phyloP scores from a whole-genome alignment of 2,888 invertebrate genomes.

The Villa cingulata region DNA sequence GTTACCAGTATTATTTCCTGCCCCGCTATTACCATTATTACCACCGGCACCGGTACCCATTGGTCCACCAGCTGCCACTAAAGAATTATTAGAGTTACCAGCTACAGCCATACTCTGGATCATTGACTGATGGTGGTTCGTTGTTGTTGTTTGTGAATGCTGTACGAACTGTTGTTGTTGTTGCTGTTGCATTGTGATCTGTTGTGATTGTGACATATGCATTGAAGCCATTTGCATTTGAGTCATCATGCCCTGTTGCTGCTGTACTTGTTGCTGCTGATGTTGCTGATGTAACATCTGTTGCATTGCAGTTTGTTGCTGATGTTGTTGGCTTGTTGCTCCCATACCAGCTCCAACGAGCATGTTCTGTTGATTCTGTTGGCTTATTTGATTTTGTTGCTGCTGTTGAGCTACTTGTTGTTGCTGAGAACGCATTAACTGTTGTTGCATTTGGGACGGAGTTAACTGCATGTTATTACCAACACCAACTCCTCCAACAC shows the following conservation, averaged over 20 bases:
- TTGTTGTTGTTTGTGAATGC: conserved; percentile 24
- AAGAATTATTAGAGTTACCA: conserved; percentile 8
- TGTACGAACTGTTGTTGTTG: conserved; percentile 32
- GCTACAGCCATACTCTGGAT: conserved; percentile 21
- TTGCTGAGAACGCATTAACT: conserved; percentile 37
- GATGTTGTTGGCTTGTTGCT: conserved; percentile 9
- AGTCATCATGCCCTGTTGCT: conserved; percentile 24
- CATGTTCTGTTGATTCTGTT: conserved; percentile 25
- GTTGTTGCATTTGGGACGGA: conserved; percentile 42
- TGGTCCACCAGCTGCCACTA: conserved; percentile 10
- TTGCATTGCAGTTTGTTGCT: conserved; percentile 29
- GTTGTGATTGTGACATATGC: conserved; percentile 55
- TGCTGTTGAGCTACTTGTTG: conserved; percentile 35
- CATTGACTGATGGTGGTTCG: conserved; percentile 32
- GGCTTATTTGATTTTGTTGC: conserved; percentile 21
- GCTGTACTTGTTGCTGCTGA: conserved; percentile 8
- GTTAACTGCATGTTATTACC: conserved; percentile 29
- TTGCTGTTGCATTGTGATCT: conserved; percentile 28
- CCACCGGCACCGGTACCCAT: conserved; percentile 7
- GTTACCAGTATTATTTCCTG: background rate
- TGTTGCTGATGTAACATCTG: conserved; percentile 28
- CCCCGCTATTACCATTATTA: conserved; percentile 8
- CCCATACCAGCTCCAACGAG: conserved; percentile 21
- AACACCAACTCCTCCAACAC: conserved; percentile 15
- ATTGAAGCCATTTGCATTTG: conserved; percentile 48